Conservation (phyloP, 2,888 invertebrate genomes). For the Fragum whitleyi region DNA sequence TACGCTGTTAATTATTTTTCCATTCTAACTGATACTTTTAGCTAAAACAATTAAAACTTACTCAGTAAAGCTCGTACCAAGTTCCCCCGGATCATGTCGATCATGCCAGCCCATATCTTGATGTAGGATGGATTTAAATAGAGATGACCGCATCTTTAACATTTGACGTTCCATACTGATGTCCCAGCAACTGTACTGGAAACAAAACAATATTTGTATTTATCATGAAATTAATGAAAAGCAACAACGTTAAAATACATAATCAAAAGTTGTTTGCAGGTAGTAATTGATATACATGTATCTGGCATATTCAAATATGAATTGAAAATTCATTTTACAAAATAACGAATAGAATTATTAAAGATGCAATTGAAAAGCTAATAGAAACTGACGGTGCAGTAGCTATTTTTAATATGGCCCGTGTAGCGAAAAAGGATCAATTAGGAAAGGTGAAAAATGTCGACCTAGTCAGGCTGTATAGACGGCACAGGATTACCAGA, state of each 20-base stretch:
- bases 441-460: no score
- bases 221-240: neutral
- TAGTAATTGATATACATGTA: neutral
- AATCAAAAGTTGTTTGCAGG: neutral
- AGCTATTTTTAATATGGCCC: no score
- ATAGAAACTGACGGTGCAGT: no score
- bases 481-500: no score
- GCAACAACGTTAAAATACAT: neutral
- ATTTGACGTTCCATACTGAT: constrained; percentile 70
- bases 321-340: neutral
- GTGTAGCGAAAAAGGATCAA: no score
- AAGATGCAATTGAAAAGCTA: no score
- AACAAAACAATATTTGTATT: neutral
- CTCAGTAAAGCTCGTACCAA: constrained; percentile 57
- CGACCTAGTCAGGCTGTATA: no score
- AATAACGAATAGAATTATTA: neutral
- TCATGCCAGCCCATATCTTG: constrained; percentile 58
- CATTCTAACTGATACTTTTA: no score
- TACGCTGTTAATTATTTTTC: no score
- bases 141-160: constrained; percentile 57
- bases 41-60: constrained; percentile 49
- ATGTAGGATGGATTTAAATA: constrained; percentile 70
- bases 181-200: constrained; percentile 39
- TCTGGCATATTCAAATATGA: neutral
- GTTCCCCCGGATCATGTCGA: constrained; percentile 72